A percentile compares a stretch with the other conserved stretches of the same genome.
These are phyloP conservation scores for Brachionus koreanus DNA, from an alignment of 1,140 invertebrate genomes.

Conservation along the genomic window DNA sequence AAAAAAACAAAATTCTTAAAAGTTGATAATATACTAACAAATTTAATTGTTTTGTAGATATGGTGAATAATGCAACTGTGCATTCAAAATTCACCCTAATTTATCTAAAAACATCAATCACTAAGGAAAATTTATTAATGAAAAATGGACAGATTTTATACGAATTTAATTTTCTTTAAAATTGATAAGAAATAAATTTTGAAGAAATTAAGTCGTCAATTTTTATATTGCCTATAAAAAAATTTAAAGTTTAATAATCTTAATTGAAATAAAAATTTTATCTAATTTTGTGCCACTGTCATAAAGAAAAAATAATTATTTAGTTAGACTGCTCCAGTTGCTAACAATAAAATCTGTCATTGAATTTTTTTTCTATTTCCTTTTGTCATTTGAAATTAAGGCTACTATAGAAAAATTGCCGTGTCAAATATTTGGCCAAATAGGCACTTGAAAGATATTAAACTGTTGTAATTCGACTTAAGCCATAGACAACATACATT, in stretches of 20 bases:
- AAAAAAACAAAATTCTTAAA: neutral
- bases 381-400: conserved; percentile 9
- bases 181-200: neutral
- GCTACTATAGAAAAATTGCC: neutral
- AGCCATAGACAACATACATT: conserved; percentile 30
- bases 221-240: conserved; percentile 19
- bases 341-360: conserved; percentile 35
- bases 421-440: conserved; percentile 2
- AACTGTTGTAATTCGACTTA: conserved; percentile 39
- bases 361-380: conserved; percentile 17
- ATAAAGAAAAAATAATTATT: neutral
- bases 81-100: neutral
- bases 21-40: neutral
- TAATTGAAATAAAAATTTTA: conserved; percentile 1
- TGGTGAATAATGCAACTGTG: neutral
- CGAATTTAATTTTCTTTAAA: neutral
- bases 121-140: neutral
- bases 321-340: neutral
- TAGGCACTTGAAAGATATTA: conserved; percentile 26
- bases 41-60: neutral
- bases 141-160: conserved; percentile 7
- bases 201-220: neutral
- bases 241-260: neutral
- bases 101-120: neutral
- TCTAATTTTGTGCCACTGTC: conserved; percentile 3